Evolutionary conservation across 1,140 invertebrate species (phyloP), one percentile per base, ranked within the genome.

Genomic region (Cecropterus lyciades): DNA sequence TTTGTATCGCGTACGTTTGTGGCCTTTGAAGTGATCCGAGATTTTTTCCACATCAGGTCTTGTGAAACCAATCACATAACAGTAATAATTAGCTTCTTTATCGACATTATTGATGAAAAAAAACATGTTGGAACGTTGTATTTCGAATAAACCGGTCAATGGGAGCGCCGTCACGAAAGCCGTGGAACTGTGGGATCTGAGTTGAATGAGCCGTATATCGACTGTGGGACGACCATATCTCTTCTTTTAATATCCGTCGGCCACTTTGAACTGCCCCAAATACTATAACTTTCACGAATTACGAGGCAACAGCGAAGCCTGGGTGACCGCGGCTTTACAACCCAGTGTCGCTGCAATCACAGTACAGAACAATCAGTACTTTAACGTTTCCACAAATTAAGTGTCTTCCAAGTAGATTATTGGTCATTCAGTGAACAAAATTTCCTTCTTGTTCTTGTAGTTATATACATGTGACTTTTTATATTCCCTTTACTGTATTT

Each of bases 241-340:
- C 85, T 86, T 84, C 67, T 84, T 84, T 89, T 89, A 86, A 89
- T 86, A 77, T 78, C 69, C 77, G 80, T 80, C 85, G 87, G 85
- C 81, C 49, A 82, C 87, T 89, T 89, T 89, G 87, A 87, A 80
- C 80, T 84, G 85, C 67, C 80, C 87, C 80, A 85, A 89, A 89
- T 87, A 89, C 87, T 87, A 89, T 89, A 87, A 87, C 80, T 84
- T 87, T 73, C 73, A 75, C 75, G 76, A 87, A 76, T 87, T 89
- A 89, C 73, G 87, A 82, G 77, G 65, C 73, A 73, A 74, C 75
- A 75, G 75, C 73, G 70, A n/a, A 49, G 70, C 63, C 65, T 69
- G 68, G 76, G 72, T 73, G 73, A 84, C 82, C 80, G 79, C 75
- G 72, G 53, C 68, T 79, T 77, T 77, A 83, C 72, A 53, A 67